Base-by-base conservation (phyloP, 1,140 invertebrate species). In the Batillaria attramentaria region DNA sequence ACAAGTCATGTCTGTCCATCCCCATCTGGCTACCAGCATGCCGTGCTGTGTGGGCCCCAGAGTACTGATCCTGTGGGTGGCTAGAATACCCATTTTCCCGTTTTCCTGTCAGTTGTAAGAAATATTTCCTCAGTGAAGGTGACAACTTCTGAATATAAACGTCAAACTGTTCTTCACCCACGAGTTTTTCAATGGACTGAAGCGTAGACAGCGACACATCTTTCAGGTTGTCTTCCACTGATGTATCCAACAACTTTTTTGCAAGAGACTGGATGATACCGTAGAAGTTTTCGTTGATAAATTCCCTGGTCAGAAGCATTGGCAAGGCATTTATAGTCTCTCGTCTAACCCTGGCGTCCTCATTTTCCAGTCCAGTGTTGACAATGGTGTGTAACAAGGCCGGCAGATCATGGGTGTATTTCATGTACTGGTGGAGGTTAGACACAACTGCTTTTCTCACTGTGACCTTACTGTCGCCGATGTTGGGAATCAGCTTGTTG, bases 361-460 rank as follows among this genome's bases (percentile, higher is more conserved):
- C 86, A 80, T 87, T 87, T 77, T 91, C 88, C 66, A 91, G 73
- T 35, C 90, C 91, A 79, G 83, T 84, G 31, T 84, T 83, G 18
- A 90, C 87, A 72, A 91, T 87, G 28, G 85, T 85, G 69, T 86
- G 81, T 20, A 90, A 79, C 24, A 91, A 70, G 28, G 72, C 50
- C 39, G 86, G 85, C 8, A 91, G 81, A 77, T 89, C 84, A 31
- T 79, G 66, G 13, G 90, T 89, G 77, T 89, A 80, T 69, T 90
- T 91, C 88, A 91, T 89, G 79, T 91, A 91, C 0, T 86, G 85
- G 84, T 90, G 89, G 18, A 91, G 79, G 2, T 89, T 88, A 77
- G 90, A 89, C 50, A 90, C 87, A 24, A 89, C 88, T 28, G 86
- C 86, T 78, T 87, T 84, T 28, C 90, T 81, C 24, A 91, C 85